Conservation (phyloP, 2,888 invertebrate species). For the Aquatica leii region DNA sequence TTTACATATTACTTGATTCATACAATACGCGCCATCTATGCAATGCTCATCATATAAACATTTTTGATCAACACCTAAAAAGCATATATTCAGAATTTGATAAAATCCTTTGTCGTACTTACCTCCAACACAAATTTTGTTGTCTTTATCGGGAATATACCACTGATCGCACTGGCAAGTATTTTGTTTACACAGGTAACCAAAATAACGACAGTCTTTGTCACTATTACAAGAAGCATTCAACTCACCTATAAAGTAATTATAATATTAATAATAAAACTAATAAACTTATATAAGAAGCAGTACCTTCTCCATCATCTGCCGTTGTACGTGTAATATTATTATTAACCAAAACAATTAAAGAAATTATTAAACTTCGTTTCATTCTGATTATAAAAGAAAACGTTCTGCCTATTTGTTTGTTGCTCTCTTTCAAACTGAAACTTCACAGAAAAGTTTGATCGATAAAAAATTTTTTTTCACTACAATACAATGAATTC, state of each 20-base stretch:
- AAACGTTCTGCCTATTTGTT: neutral
- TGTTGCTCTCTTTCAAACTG: conserved; percentile 13
- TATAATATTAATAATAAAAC: no score
- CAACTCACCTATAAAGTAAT: conserved; percentile 45
- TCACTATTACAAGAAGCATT: conserved; percentile 44
- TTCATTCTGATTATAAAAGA: conserved; percentile 2
- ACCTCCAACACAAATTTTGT: conserved; percentile 57
- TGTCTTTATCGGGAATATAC: conserved; percentile 50
- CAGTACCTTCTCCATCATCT: neutral
- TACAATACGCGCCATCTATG: conserved; percentile 58
- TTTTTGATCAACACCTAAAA: conserved; percentile 54
- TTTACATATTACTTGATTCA: conserved; percentile 55
- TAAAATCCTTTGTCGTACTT: no score
- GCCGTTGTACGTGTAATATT: neutral
- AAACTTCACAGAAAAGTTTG: conserved; percentile 20
- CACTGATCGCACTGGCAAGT: conserved; percentile 55
- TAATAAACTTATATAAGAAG: no score
- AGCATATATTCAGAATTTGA: no score
- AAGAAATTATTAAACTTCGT: conserved; percentile 12
- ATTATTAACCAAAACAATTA: conserved; percentile 8
- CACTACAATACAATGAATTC: no score
- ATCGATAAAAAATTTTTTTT: conserved; percentile 22
- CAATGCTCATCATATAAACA: conserved; percentile 60
- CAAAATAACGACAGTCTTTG: conserved; percentile 54
- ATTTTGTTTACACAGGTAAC: conserved; percentile 55